A percentile compares a stretch with the other conserved stretches of the same genome.
phyloP scores from a whole-genome alignment of 2,113 vertebrate species.

The Brachypodius melanocephalos region DNA sequence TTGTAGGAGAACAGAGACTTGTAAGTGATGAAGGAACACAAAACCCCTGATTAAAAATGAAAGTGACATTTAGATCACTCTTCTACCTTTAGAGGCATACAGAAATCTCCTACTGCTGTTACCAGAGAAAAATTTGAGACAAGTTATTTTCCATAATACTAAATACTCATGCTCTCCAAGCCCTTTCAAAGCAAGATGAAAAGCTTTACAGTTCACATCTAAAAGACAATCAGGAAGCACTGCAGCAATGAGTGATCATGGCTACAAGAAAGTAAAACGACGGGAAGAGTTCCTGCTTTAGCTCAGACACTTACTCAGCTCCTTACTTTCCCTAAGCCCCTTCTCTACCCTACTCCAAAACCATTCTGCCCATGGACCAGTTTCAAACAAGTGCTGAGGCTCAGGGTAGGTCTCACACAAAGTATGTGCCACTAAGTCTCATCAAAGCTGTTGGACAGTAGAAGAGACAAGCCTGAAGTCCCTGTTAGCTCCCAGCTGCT shows the following conservation, averaged over 20 bases:
- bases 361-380: background rate
- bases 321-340: background rate
- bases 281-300: background rate
- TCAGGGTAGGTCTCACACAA: background rate
- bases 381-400: background rate
- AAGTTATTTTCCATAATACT: background rate
- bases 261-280: background rate
- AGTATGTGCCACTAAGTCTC: background rate
- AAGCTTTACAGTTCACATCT: background rate
- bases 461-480: background rate
- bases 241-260: background rate
- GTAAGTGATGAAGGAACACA: background rate
- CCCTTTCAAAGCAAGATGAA: background rate
- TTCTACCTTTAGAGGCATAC: background rate
- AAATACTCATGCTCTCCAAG: background rate
- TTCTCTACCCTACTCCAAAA: background rate
- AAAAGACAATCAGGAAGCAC: background rate
- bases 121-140: background rate
- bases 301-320: background rate
- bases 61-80: background rate
- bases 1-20: background rate
- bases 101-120: background rate
- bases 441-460: background rate
- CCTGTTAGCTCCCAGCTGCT: background rate
- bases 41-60: background rate